phyloP scores from a whole-genome alignment of 1,140 invertebrate species.

The Phthorimaea operculella region DNA sequence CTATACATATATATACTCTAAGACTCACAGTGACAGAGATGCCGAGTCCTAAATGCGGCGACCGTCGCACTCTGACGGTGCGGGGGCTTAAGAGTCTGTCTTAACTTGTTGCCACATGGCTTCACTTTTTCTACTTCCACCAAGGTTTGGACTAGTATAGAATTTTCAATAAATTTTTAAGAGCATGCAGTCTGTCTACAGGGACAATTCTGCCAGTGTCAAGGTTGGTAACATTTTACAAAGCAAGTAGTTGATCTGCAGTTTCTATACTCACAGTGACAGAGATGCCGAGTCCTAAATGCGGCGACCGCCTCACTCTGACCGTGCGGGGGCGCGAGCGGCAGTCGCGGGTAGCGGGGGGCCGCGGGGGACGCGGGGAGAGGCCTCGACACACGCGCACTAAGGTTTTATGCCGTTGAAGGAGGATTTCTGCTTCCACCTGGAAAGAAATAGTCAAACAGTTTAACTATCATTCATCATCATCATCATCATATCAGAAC shows the following conservation, averaged over 20 bases:
- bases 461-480: neutral
- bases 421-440: constrained; percentile 86
- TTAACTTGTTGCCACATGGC: too few species aligned
- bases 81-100: constrained; percentile 42
- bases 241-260: too few species aligned
- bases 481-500: too few species aligned
- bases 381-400: constrained; percentile 67
- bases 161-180: too few species aligned
- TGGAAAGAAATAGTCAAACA: constrained; percentile 58
- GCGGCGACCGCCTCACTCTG: constrained; percentile 72
- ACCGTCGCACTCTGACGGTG: constrained; percentile 72
- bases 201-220: too few species aligned
- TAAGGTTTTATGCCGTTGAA: constrained; percentile 86
- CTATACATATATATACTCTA: too few species aligned
- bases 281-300: constrained; percentile 84
- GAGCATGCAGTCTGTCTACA: too few species aligned
- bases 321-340: constrained; percentile 69
- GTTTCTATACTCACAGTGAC: constrained; percentile 78
- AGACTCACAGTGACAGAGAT: constrained; percentile 83
- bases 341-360: constrained; percentile 18
- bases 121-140: too few species aligned
- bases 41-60: constrained; percentile 79
- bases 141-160: too few species aligned
- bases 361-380: constrained; percentile 36
- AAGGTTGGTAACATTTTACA: too few species aligned